A percentile compares a stretch with the other conserved stretches of the same genome.
Evolutionary conservation across 2,113 vertebrate genomes (phyloP).

Genomic region (Coturnix japonica): DNA sequence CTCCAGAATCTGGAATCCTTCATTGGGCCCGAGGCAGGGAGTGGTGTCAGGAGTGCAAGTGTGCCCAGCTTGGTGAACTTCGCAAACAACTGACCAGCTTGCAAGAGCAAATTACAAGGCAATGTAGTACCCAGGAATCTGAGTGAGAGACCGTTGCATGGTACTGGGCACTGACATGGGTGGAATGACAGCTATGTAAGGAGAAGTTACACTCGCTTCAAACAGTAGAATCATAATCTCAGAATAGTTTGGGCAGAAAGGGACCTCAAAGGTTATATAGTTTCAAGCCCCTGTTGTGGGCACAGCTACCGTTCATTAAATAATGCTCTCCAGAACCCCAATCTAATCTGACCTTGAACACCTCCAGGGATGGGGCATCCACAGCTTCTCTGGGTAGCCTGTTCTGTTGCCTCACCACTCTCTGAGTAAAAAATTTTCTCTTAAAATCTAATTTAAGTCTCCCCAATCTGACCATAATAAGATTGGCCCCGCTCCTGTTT

Average conservation of each 20-base stretch:
- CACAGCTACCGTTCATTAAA: not conserved
- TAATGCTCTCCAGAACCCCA: not conserved
- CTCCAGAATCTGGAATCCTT: not conserved
- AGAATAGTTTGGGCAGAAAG: not conserved
- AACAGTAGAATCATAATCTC: not conserved
- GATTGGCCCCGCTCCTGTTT: not conserved
- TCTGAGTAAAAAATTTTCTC: not conserved
- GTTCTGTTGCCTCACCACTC: not conserved
- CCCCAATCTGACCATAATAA: too few species aligned
- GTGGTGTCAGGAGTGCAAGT: not conserved
- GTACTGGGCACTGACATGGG: not conserved
- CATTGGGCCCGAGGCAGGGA: not conserved
- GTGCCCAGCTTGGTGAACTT: not conserved
- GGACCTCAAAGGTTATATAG: not conserved
- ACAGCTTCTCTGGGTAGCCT: not conserved
- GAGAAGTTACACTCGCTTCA: not conserved
- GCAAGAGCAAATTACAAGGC: not conserved
- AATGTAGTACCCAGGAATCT: not conserved
- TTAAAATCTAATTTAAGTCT: not conserved
- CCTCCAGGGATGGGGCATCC: not conserved
- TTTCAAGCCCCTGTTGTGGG: not conserved
- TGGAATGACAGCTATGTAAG: not conserved
- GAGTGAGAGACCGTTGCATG: not conserved
- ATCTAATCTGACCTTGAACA: not conserved
- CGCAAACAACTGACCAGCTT: not conserved